These are phyloP conservation scores for Suncus etruscus DNA, from an alignment of 2,113 vertebrate genomes.

Conservation along the genomic window DNA sequence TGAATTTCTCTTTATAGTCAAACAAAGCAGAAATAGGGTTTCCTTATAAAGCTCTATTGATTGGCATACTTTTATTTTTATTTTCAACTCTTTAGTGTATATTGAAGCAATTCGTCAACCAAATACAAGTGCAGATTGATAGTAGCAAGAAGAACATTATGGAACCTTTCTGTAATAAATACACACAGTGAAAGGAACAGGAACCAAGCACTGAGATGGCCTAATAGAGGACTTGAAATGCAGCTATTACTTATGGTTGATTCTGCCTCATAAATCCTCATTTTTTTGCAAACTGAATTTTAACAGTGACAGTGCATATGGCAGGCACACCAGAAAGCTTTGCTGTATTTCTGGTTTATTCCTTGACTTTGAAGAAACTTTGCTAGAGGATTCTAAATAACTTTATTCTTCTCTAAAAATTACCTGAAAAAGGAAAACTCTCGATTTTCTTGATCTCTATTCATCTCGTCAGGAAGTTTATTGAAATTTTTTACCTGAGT, in stretches of 20 bases:
- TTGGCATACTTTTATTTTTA: slow-evolving; percentile 51
- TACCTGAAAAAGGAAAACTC: neutral
- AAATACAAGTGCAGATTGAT: slow-evolving; percentile 10
- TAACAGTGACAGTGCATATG: neutral
- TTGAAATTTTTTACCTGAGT: neutral
- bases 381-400: neutral
- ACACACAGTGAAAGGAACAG: neutral
- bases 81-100: slow-evolving; percentile 59
- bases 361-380: neutral
- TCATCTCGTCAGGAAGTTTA: neutral
- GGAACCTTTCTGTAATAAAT: slow-evolving; percentile 25
- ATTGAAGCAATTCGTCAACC: slow-evolving; percentile 63
- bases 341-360: neutral
- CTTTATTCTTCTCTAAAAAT: slow-evolving; percentile 23
- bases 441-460: neutral
- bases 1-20: slow-evolving; percentile 51
- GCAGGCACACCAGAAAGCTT: neutral
- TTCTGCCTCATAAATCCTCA: neutral
- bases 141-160: neutral
- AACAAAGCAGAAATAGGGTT: slow-evolving; percentile 48
- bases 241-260: neutral
- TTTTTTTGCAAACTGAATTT: neutral
- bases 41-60: slow-evolving; percentile 59
- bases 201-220: neutral
- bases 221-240: neutral